Base-by-base conservation (phyloP, 2,888 invertebrate species). In the Gibbula magus region DNA sequence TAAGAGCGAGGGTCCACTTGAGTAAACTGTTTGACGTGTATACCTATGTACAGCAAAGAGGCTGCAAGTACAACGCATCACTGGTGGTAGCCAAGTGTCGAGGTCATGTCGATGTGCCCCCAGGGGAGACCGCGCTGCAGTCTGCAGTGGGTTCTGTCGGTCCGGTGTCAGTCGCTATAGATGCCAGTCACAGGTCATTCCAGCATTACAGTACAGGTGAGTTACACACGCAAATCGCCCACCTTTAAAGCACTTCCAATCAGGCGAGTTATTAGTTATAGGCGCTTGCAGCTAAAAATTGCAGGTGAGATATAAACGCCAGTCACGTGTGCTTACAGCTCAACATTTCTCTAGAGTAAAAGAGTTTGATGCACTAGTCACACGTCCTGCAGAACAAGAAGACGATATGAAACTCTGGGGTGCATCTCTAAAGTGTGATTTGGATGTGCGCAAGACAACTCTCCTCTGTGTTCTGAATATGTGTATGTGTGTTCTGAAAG, bases 141-240 rank as follows among this genome's bases (percentile, higher is more conserved):
- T 93, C 94, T 82, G 97, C 97, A 13, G 95, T 97, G 75, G 97
- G 97, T 79, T 96, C 96, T 0, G 93, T 96, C 83, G 97, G 97
- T 0, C 97, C 98, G 8, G 94, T 97, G 56, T 95, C 97, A 10
- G 96, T 97, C 76, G 97, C 97, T 89, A 97, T 98, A 91, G 97
- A 98, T 94, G 98, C 98, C 82, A 95, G 96, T 70, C 89, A 90
- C 80, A 79, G 61, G 20, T 95, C 95, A 84, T 97, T 98, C 95
- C 97, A 97, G 91, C 88, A 90, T 32, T 88, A 83, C 82, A 81
- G 61, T 18, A 82, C 82, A 45, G 45, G 45, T 45, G 13, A 45
- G 45, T 10, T 45, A 45, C 20, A 95, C 97, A 81, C 97, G 97
- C 93, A 61, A 79, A 54, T 45, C 52, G 53, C 2, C 13, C 8